These are phyloP conservation scores for Drosophila suzukii DNA, from an alignment of 1,140 invertebrate genomes.

Conservation along the genomic window DNA sequence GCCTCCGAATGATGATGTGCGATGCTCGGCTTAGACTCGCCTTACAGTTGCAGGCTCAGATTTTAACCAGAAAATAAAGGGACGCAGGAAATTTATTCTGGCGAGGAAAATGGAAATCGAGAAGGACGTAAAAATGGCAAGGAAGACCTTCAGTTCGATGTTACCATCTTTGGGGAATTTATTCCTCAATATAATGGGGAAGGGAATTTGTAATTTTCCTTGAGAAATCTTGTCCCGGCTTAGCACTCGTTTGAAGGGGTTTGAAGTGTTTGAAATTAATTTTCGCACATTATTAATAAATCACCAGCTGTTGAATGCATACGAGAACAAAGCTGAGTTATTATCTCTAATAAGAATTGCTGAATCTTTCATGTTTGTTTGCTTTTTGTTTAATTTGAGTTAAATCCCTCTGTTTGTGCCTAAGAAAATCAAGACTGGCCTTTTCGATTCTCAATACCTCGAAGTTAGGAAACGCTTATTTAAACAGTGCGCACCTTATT, in stretches of 20 bases:
- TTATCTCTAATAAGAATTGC: too few species aligned
- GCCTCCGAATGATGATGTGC: constrained; percentile 38
- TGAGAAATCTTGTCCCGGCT: background rate
- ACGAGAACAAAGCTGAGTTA: too few species aligned
- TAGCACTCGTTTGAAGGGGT: too few species aligned
- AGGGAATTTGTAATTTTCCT: background rate
- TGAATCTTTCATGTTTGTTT: too few species aligned
- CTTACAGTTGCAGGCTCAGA: constrained; percentile 25
- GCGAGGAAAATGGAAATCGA: background rate
- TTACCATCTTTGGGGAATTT: constrained; percentile 14
- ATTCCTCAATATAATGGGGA: constrained; percentile 1
- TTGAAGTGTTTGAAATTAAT: background rate
- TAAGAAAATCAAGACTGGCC: background rate
- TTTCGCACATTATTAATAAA: constrained; percentile 1
- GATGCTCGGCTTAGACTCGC: constrained; percentile 32
- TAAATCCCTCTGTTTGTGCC: background rate
- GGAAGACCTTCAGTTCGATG: constrained; percentile 4
- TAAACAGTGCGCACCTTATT: constrained; percentile 1
- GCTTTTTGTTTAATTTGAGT: too few species aligned
- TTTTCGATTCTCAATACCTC: too few species aligned
- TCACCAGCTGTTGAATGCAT: background rate
- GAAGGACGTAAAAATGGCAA: too few species aligned
- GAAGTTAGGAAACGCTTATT: background rate
- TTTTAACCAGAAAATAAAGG: constrained; percentile 20
- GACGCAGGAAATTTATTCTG: constrained; percentile 1